Conservation (phyloP, 2,888 invertebrate genomes). For the Cheilosia grossa region DNA sequence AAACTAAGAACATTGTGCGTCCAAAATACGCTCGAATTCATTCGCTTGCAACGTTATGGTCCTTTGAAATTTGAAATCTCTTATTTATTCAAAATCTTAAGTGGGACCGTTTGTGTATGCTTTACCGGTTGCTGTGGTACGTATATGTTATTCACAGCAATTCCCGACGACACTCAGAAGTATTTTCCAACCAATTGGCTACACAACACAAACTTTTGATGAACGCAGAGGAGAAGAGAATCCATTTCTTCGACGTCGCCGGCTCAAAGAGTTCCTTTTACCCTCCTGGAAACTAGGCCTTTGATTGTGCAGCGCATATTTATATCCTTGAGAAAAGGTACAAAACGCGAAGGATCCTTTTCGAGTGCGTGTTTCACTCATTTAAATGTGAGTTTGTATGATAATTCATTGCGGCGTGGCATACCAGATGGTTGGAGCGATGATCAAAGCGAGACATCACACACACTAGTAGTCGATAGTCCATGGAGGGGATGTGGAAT, state of each 20-base stretch:
- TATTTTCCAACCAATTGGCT: constrained; percentile 70
- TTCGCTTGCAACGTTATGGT: constrained; percentile 21
- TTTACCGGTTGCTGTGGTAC: neutral
- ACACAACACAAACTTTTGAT: neutral
- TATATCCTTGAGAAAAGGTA: constrained; percentile 9
- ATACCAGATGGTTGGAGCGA: constrained; percentile 31
- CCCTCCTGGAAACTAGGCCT: constrained; percentile 42
- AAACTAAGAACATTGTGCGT: no score
- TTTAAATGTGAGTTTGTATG: constrained; percentile 60
- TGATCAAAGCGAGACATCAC: constrained; percentile 50
- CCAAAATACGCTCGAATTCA: constrained; percentile 30
- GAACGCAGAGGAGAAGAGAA: constrained; percentile 2
- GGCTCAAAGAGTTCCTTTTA: constrained; percentile 46
- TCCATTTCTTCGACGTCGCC: constrained; percentile 32
- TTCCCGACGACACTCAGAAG: constrained; percentile 8
- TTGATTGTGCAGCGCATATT: constrained; percentile 27
- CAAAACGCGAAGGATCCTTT: constrained; percentile 36
- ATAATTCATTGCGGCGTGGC: constrained; percentile 55
- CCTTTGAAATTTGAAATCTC: constrained; percentile 70
- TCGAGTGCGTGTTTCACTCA: constrained; percentile 56
- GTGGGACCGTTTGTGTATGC: constrained; percentile 42
- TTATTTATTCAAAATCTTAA: constrained; percentile 70
- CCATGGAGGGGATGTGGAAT: constrained; percentile 19
- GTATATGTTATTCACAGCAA: neutral
- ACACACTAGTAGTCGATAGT: constrained; percentile 36